phyloP scores from a whole-genome alignment of 1,140 invertebrate species.

The Dinothrombium tinctorium region DNA sequence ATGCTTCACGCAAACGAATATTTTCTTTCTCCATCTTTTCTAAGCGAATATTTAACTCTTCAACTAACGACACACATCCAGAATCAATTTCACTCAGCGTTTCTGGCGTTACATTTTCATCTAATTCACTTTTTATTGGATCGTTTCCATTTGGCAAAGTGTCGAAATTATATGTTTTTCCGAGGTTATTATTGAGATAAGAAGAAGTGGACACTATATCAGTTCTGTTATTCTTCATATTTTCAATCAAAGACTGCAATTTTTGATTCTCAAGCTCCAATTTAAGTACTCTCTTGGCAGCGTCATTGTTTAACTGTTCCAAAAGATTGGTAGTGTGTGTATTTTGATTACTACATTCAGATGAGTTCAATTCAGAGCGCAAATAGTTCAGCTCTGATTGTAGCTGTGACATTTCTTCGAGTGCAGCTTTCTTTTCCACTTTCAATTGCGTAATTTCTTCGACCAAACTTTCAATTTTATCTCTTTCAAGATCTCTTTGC shows the following conservation, averaged over 20 bases:
- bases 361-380: not conserved
- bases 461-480: conserved; percentile 59
- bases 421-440: conserved; percentile 38
- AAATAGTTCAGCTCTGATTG: conserved; percentile 14
- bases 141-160: no score
- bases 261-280: conserved; percentile 73
- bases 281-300: conserved; percentile 52
- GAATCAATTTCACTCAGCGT: not conserved
- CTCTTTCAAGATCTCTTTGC: conserved; percentile 42
- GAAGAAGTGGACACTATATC: no score
- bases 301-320: conserved; percentile 66
- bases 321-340: conserved; percentile 32
- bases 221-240: not conserved
- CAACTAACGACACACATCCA: conserved; percentile 1
- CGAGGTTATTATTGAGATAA: no score
- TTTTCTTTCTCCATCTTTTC: conserved; percentile 6
- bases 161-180: no score
- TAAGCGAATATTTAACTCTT: conserved; percentile 1
- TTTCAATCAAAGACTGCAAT: conserved; percentile 26
- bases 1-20: conserved; percentile 25
- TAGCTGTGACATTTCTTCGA: conserved; percentile 15
- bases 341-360: not conserved
- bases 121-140: no score
- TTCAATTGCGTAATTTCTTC: conserved; percentile 75
- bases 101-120: no score